phyloP scores from a whole-genome alignment of 2,113 vertebrate species.

The Erpornis zantholeuca region DNA sequence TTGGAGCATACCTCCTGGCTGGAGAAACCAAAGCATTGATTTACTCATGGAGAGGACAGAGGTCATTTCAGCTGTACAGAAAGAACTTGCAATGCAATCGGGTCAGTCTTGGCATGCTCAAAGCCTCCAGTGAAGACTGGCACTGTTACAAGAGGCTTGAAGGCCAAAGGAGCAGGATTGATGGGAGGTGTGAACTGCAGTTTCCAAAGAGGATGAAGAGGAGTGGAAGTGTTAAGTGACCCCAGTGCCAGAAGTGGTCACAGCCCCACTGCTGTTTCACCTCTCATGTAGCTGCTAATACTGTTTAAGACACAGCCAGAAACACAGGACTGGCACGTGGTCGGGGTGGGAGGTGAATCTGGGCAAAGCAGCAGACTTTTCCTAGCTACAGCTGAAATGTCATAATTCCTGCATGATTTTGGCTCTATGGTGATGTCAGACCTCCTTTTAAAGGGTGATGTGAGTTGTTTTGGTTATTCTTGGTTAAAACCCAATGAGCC shows the following conservation, averaged over 20 bases:
- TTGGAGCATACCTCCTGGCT: accelerated
- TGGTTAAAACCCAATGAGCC: neutral
- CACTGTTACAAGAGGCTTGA: accelerated
- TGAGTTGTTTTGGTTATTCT: neutral
- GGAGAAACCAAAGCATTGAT: neutral
- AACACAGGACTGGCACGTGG: neutral
- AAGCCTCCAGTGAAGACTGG: neutral
- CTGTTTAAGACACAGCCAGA: neutral
- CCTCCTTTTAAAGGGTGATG: neutral
- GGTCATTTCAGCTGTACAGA: neutral
- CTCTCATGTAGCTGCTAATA: neutral
- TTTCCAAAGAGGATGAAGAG: neutral
- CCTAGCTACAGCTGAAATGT: neutral
- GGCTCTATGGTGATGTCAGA: neutral
- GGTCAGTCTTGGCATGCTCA: neutral
- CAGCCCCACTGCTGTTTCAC: neutral
- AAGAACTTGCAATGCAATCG: neutral
- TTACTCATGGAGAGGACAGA: neutral
- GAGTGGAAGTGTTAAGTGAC: neutral
- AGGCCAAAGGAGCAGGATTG: neutral
- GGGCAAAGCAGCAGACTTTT: neutral
- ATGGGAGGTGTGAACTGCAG: neutral
- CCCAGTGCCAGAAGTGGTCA: neutral
- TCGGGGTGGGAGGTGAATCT: neutral
- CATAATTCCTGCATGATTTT: neutral